Evolutionary conservation across 2,888 invertebrate genomes (phyloP), one percentile per base, ranked within the genome.

Genomic region (Oligia strigilis): DNA sequence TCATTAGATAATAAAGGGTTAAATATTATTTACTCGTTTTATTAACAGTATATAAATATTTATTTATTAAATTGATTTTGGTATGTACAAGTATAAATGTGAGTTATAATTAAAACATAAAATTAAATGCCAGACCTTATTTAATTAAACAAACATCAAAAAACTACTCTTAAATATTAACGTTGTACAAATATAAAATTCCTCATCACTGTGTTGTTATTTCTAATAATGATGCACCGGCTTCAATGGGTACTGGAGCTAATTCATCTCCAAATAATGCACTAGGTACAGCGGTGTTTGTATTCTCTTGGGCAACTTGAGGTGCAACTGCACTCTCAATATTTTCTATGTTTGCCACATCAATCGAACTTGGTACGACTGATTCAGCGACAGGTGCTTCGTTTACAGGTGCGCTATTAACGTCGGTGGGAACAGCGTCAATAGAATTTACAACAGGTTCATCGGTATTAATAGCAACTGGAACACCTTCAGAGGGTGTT

Each of bases 1-100:
- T 96, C 96, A 96, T 94, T 96, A 96, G 95, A 92, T 90, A 92
- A 88, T 89, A 89, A 90, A 92, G 90, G 92, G 86, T 89, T 82
- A 86, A 72, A 78, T 84, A 81, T 87, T 84, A 77, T 70, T 72
- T 40, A 74, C 5, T 80, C 58, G 66, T 86, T 83, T 87, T 78
- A 83, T 81, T 86, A 4, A 60, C 46, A 58, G 9, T 71, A 23
- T 43, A 40, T 64, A 78, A 75, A 43, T 19, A 43, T 6, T n/a
- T 2, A 72, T 86, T 73, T 71, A 66, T 71, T 43, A 13, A 64
- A 65, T 62, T 55, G 11, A n/a, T 75, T 70, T 86, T 70, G 11
- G 67, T 83, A 74, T 86, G 5, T 72, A 83, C 73, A 70, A 71
- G 60, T 64, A 43, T 43, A 64, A 55, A n/a, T n/a, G 43, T 67